phyloP scores from a whole-genome alignment of 2,888 invertebrate genomes.

The Oxyteleia sp. region DNA sequence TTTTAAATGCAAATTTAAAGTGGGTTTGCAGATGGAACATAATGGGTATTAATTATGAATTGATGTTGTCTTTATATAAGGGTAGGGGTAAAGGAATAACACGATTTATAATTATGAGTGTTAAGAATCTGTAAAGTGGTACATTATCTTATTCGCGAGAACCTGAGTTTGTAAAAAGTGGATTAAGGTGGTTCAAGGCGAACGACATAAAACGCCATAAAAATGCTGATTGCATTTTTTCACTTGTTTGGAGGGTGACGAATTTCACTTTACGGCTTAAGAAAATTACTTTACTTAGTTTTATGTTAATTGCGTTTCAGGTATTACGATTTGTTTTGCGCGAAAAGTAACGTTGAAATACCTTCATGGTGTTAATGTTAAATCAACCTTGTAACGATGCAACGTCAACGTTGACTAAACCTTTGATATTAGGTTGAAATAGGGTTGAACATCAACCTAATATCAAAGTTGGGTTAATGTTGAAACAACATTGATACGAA shows the following conservation, averaged over 20 bases:
- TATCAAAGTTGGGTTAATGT: too few species aligned
- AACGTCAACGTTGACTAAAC: too few species aligned
- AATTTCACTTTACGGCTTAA: slow-evolving; percentile 37
- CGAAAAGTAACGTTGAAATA: neutral
- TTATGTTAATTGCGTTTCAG: neutral
- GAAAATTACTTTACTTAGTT: slow-evolving; percentile 12
- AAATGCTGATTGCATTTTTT: slow-evolving; percentile 48
- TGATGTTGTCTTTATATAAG: slow-evolving; percentile 25
- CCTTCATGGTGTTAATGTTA: too few species aligned
- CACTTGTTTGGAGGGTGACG: slow-evolving; percentile 43
- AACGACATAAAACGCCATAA: slow-evolving; percentile 38
- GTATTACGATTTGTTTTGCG: neutral
- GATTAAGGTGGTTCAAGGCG: slow-evolving; percentile 57
- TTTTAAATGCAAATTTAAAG: slow-evolving; percentile 39
- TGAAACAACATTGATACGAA: too few species aligned
- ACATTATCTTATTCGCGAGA: slow-evolving; percentile 54
- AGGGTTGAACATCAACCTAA: too few species aligned
- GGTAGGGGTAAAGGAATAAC: slow-evolving; percentile 11
- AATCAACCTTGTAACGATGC: too few species aligned
- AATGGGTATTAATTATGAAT: slow-evolving; percentile 30
- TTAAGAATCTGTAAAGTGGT: slow-evolving; percentile 39
- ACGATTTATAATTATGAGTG: slow-evolving; percentile 43
- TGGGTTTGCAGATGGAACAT: slow-evolving; percentile 16
- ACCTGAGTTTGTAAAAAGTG: slow-evolving; percentile 48
- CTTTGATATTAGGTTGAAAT: too few species aligned